Conservation (phyloP, 2,888 invertebrate genomes). For the Melitaea athalia region DNA sequence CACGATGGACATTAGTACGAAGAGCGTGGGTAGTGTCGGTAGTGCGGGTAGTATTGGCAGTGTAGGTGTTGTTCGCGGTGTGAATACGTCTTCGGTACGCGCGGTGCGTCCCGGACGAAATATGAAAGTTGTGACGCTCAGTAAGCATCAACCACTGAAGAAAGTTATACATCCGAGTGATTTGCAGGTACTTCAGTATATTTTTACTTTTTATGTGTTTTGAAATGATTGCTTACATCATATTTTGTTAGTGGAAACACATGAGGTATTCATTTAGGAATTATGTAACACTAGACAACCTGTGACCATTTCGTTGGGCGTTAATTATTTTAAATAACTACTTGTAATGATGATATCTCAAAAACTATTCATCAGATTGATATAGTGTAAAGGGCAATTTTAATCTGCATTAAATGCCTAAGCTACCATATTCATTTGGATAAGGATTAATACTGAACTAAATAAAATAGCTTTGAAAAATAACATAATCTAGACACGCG, state of each 20-base stretch:
- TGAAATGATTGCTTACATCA: neutral
- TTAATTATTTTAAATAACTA: too few relatives aligned
- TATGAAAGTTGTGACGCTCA: conserved; percentile 31
- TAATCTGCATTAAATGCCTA: too few relatives aligned
- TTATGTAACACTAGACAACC: too few relatives aligned
- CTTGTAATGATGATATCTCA: too few relatives aligned
- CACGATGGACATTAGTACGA: conserved; percentile 12
- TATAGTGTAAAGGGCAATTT: too few relatives aligned
- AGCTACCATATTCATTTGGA: too few relatives aligned
- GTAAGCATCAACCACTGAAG: conserved; percentile 28
- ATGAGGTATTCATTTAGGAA: neutral
- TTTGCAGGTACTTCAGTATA: conserved; percentile 26
- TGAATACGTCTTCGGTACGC: neutral
- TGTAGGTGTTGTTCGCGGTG: neutral
- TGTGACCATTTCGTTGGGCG: too few relatives aligned
- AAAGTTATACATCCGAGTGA: conserved; percentile 29
- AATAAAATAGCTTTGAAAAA: too few relatives aligned
- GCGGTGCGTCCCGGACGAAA: conserved; percentile 9
- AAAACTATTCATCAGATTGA: too few relatives aligned
- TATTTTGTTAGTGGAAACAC: neutral
- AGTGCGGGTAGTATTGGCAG: neutral
- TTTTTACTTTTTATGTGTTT: neutral
- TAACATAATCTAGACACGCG: too few relatives aligned
- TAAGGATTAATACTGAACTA: too few relatives aligned
- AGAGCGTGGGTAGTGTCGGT: conserved; percentile 13